These are phyloP conservation scores for Rhynchonycteris naso DNA, from an alignment of 2,797 vertebrate species.

Conservation along the genomic window DNA sequence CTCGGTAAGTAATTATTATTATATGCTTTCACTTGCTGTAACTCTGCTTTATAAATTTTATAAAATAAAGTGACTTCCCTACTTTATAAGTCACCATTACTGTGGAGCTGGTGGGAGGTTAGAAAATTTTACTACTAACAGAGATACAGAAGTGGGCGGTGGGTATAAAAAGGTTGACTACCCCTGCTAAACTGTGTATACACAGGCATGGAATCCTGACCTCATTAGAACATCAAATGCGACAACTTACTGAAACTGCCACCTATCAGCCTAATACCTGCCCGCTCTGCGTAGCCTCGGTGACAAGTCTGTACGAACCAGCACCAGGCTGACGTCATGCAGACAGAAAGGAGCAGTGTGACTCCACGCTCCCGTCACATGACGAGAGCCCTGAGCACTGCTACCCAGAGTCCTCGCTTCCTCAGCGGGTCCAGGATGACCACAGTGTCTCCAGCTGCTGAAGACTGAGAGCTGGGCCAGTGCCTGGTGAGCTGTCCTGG, in stretches of 20 bases:
- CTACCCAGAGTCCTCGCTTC: too few species aligned
- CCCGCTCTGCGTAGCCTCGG: too few species aligned
- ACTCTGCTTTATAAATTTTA: too few species aligned
- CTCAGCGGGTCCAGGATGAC: not conserved
- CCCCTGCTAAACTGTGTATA: accelerated
- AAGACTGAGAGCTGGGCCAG: not conserved
- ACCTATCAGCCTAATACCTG: not conserved
- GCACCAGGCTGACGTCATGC: not conserved
- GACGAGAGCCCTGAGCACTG: accelerated
- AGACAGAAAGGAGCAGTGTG: not conserved
- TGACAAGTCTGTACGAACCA: not conserved
- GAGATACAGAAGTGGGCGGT: too few species aligned
- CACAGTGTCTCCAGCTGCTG: accelerated
- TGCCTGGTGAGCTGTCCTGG: too few species aligned
- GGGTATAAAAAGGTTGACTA: too few species aligned
- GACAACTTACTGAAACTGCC: not conserved
- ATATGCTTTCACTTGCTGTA: too few species aligned
- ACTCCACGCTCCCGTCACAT: not conserved
- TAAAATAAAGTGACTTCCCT: too few species aligned
- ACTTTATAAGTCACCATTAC: too few species aligned
- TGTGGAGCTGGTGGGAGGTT: too few species aligned
- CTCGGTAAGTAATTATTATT: too few species aligned
- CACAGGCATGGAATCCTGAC: accelerated
- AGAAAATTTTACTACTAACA: too few species aligned
- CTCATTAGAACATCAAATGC: not conserved